Evolutionary conservation across 1,140 invertebrate genomes (phyloP), one percentile per base, ranked within the genome.

Genomic region (Drosophila virilis): DNA sequence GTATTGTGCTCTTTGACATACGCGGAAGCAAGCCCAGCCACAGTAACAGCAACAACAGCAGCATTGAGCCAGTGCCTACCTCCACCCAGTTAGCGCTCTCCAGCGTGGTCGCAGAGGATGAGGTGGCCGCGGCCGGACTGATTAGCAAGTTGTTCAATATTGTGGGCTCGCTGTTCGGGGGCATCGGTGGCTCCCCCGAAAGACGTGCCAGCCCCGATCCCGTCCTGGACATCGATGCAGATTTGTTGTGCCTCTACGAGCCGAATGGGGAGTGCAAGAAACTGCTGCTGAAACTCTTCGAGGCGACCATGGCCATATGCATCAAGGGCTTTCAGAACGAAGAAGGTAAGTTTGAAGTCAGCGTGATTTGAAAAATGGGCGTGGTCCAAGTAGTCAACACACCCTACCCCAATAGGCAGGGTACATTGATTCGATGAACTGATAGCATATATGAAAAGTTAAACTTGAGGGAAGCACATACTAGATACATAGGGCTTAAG

Each of bases 271-370:
- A 91, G 61, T 90, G 90, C 70, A 91, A 91, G 64, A 91, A 91
- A 59, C 75, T 91, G 38, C 54, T 91, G 52, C 71, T 91, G 13
- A 91, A 91, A 61, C 74, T 91, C 54, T 91, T 91, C 50, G 90
- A 91, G 66, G 75, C 90, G 55, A 91, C 90, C 64, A 91, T 91
- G 90, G 90, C 90, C 66, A 91, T 91, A 55, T 88, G 85, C 70
- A 91, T 91, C 58, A 91, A 91, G 74, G 83, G 90, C 65, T 91
- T 85, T 72, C 83, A 91, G 58, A 86, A 91, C 69, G 90, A 90
- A 77, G 85, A 90, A 78, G 90, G 90, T 91, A 72, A 88, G 90
- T 91, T 46, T 35, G 6, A 7, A 12, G 35, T 35, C 6, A 46
- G 15, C 28, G 32, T 55, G 28, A 35, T 37, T 13, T 51, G 3